Percentiles rank a stretch among this genome's conserved stretches.
phyloP scores from a whole-genome alignment of 2,113 vertebrate genomes.

The Mustela lutreola region DNA sequence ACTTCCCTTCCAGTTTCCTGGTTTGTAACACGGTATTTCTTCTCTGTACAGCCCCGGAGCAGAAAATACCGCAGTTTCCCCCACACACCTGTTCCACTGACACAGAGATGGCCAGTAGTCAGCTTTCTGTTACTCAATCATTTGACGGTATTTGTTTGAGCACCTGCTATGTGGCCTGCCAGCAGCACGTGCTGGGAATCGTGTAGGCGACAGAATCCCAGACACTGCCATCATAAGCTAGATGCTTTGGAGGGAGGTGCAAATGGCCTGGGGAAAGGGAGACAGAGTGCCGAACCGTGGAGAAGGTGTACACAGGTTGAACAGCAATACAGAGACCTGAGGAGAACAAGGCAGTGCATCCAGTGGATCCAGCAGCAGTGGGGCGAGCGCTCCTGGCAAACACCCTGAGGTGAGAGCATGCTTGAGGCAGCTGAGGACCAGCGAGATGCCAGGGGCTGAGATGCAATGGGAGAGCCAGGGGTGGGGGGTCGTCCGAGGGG shows the following conservation, averaged over 20 bases:
- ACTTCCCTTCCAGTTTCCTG: background rate
- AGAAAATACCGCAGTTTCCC: background rate
- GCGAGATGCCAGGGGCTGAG: background rate
- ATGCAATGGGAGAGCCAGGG: background rate
- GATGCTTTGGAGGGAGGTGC: background rate
- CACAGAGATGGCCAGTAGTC: accelerated
- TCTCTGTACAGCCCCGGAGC: background rate
- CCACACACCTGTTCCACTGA: background rate
- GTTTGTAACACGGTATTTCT: background rate
- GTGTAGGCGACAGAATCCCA: background rate
- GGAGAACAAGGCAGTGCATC: background rate
- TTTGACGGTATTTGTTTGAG: background rate
- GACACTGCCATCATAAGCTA: background rate
- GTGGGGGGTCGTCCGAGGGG: accelerated
- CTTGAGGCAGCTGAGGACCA: background rate
- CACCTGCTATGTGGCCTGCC: accelerated
- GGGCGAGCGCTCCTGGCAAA: background rate
- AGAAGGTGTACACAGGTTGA: background rate
- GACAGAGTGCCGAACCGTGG: accelerated
- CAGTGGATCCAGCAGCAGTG: accelerated
- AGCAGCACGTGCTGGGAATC: accelerated
- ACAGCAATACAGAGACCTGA: background rate
- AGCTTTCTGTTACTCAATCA: background rate
- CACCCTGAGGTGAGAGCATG: too few species aligned
- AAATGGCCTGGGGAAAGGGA: background rate